Conservation (phyloP, 2,888 invertebrate species). For the Yponomeuta malinellus region DNA sequence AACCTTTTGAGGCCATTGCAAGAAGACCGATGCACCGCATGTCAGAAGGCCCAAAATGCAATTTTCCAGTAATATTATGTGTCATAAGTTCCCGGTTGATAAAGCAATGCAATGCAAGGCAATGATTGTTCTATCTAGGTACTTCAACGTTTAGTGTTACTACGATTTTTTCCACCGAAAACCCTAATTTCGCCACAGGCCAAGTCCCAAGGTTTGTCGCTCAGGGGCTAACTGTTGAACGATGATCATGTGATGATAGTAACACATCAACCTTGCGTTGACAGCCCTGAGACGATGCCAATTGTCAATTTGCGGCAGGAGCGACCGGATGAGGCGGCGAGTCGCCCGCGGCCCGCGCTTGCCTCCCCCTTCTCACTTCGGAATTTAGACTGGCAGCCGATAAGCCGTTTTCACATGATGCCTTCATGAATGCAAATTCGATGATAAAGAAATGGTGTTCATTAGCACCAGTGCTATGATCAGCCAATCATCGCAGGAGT, state of each 20-base stretch:
- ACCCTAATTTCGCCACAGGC: neutral
- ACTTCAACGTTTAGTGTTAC: too few relatives aligned
- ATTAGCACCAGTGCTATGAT: too few relatives aligned
- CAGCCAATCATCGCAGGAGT: too few relatives aligned
- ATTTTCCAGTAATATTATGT: too few relatives aligned
- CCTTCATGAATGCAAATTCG: neutral
- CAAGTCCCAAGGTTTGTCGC: conserved; percentile 16
- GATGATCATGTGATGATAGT: conserved; percentile 37
- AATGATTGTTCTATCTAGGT: too few relatives aligned
- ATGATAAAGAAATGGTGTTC: neutral
- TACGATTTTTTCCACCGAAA: too few relatives aligned
- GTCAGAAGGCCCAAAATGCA: too few relatives aligned
- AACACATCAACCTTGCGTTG: conserved; percentile 47
- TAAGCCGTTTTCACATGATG: neutral
- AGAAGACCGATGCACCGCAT: neutral
- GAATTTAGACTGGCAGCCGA: neutral
- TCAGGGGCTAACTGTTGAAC: too few relatives aligned
- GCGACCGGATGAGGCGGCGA: conserved; percentile 67
- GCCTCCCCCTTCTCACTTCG: conserved; percentile 64
- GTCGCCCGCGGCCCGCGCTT: conserved; percentile 23
- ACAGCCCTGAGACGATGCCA: conserved; percentile 57
- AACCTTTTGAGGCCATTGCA: neutral
- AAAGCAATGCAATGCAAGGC: too few relatives aligned
- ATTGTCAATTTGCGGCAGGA: conserved; percentile 67
- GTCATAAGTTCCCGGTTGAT: too few relatives aligned